Evolutionary conservation across 1,140 invertebrate genomes (phyloP), one percentile per base, ranked within the genome.

Genomic region (Philaenus spumarius): DNA sequence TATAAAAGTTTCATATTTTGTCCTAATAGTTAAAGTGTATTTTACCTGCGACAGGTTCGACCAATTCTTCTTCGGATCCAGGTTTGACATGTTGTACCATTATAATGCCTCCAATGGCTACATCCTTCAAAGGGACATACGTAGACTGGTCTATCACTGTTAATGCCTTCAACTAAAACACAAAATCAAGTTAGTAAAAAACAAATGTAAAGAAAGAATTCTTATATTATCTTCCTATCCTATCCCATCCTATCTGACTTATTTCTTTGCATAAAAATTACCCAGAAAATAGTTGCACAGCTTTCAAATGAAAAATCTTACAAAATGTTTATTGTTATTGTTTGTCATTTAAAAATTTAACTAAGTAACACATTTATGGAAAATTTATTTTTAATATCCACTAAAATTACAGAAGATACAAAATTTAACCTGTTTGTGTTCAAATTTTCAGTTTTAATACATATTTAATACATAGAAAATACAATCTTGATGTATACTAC

Each of bases 21-120:
- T n/a, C n/a, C n/a, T n/a, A 34, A 34, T 12, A 12, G 34, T 6
- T 7, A 47, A 55, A 6, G 20, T 48, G 20, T 26, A 51, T 7
- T 47, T 69, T 69, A 82, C 80, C 81, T 35, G 89, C 89, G 11
- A 98, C 92, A 12, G 93, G 90, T 73, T 97, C 95, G 1, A 98
- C 95, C 20, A 98, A 80, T 62, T 95, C 89, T 64, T 95, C 89
- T 63, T 89, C 84, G 1, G 77, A 77, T 1, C 82, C 83, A 12
- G 85, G 82, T 55, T 89, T 87, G 46, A 82, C 81, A 69, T 90
- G 87, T 68, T 93, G 84, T 62, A 98, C 82, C 78, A 98, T 94
- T 22, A 98, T 87, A 64, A 99, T 97, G 17, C 97, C 97, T 26
- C 97, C 96, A 68, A 94, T 93, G 12, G 84, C 83, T 9, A 95